These are phyloP conservation scores for Drosophila ustulata DNA, from an alignment of 2,888 invertebrate species.

Conservation along the genomic window DNA sequence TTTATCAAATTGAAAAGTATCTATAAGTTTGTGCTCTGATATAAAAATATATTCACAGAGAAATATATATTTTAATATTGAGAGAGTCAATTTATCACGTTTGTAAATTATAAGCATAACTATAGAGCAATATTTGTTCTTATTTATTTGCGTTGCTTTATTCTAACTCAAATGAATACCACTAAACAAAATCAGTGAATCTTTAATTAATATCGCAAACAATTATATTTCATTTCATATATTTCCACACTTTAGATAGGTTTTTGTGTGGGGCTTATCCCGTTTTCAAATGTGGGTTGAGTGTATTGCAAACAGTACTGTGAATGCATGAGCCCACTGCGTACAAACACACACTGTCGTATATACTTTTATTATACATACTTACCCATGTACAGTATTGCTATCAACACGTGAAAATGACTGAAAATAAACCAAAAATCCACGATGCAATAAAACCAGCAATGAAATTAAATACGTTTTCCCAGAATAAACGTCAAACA, in stretches of 20 bases:
- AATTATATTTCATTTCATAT: constrained; percentile 24
- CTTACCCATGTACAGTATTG: background rate
- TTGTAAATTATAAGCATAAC: no score
- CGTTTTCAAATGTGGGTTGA: constrained; percentile 54
- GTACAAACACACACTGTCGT: background rate
- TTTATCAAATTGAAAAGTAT: no score
- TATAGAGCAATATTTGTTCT: no score
- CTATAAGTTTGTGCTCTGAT: no score
- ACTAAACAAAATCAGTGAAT: background rate
- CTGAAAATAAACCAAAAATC: constrained; percentile 48
- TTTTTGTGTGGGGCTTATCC: constrained; percentile 17
- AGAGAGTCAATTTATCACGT: no score
- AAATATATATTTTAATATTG: no score
- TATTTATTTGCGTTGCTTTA: background rate
- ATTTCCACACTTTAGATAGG: constrained; percentile 20
- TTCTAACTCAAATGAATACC: background rate
- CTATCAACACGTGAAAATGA: constrained; percentile 24
- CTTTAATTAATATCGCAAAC: constrained; percentile 13
- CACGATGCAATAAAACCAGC: constrained; percentile 39
- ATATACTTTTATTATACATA: background rate
- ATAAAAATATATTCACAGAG: no score
- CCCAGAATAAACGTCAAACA: constrained; percentile 55
- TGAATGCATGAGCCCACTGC: constrained; percentile 1
- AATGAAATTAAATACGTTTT: constrained; percentile 70
- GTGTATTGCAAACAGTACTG: constrained; percentile 39